Evolutionary conservation across 2,113 vertebrate species (phyloP), one percentile per base, ranked within the genome.

Genomic region (Capra hircus): DNA sequence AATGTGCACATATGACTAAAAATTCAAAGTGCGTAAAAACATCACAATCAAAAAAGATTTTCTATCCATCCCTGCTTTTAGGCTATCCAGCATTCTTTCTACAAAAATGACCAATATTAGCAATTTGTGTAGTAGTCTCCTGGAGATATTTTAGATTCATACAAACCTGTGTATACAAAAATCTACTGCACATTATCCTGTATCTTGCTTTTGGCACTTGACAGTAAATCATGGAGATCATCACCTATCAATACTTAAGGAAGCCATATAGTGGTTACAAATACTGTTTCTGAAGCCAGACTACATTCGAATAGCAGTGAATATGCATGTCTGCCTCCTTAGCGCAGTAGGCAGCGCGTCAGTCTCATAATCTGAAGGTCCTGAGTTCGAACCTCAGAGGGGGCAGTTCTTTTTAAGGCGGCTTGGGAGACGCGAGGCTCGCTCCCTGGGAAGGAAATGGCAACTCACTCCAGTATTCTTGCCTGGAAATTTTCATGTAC

Each of bases 281-380:
- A 43, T 27, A 43, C 5, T 1, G 36, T 14, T 43, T 43, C 12
- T 77, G 2, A 27, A 43, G 71, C 71, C 7, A 77, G 40, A 43
- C 40, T 43, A 77, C 12, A 7, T 43, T 27, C 13, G 23, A 77
- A 27, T 6, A 43, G 21, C 0, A 9, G 0, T 0, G 0, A 3
- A 0, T 0, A 0, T 0, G 0, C 0, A 0, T 5, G 0, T 23
- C 23, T 77, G 71, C 71, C 71, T 77, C 71, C 71, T 77, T 77
- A 77, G 71, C 23, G 71, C 71, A 77, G 71, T 43, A 77, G 71
- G 71, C 71, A 77, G 71, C 71, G 71, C 40, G 40, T 77, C 71
- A 77, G 71, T 77, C 71, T 77, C 71, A 77, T 77, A 77, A 77
- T 77, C 71, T 77, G 71, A 77, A 77, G 71, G 40, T 77, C 40